These are phyloP conservation scores for Neotragus moschatus DNA, from an alignment of 2,113 vertebrate species.

Conservation along the genomic window DNA sequence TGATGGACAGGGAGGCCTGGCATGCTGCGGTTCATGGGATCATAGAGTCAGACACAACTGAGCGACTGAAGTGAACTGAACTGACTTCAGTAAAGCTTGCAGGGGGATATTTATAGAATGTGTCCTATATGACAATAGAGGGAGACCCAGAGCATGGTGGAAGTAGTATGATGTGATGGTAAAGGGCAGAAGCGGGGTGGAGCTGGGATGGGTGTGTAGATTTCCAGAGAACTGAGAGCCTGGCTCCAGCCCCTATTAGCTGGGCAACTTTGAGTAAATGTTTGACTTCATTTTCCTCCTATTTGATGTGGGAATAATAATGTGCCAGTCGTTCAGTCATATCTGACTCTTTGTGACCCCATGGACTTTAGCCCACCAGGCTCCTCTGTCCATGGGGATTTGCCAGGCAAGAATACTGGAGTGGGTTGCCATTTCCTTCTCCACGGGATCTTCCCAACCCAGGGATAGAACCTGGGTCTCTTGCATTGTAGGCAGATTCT, in stretches of 20 bases:
- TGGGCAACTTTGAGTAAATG: neutral
- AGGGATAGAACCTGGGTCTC: neutral
- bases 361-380: neutral
- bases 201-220: neutral
- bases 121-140: neutral
- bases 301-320: neutral
- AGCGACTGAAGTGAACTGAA: neutral
- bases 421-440: neutral
- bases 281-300: neutral
- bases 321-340: neutral
- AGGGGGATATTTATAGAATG: neutral
- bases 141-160: neutral
- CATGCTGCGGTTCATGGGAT: neutral
- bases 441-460: neutral
- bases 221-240: neutral
- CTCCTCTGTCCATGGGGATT: neutral
- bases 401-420: neutral
- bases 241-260: neutral
- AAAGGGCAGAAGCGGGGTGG: too few relatives aligned
- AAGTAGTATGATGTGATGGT: fast-evolving
- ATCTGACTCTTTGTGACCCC: neutral
- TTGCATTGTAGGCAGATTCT: neutral
- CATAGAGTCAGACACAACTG: fast-evolving
- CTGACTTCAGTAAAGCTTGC: neutral
- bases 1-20: neutral